Evolutionary conservation across 1,140 invertebrate species (phyloP).

Genomic region (Drosophila ohnishii): DNA sequence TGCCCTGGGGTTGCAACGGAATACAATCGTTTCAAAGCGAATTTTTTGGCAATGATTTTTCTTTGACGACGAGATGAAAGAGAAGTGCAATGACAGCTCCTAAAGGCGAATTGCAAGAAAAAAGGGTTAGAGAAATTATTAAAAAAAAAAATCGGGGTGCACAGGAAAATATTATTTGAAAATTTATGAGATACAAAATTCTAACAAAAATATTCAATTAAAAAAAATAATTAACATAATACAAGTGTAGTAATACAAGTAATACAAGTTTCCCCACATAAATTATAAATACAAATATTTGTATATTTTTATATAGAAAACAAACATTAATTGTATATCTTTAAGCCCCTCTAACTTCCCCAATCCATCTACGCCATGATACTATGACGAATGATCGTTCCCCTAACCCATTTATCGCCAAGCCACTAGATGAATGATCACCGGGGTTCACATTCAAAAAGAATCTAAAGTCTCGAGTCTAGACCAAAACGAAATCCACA

Average conservation of each 20-base stretch:
- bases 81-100: slow-evolving; percentile 41
- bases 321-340: neutral
- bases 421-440: slow-evolving; percentile 59
- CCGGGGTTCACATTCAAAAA: slow-evolving; percentile 38
- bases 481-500: slow-evolving; percentile 43
- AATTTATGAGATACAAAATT: neutral
- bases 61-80: slow-evolving; percentile 60
- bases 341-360: neutral
- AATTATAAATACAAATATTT: too few species aligned
- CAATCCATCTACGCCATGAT: slow-evolving; percentile 5
- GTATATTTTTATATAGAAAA: neutral
- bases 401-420: slow-evolving; percentile 34
- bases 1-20: slow-evolving; percentile 52
- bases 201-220: too few species aligned
- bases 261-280: too few species aligned
- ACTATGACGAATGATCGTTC: slow-evolving; percentile 7
- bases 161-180: neutral
- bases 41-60: slow-evolving; percentile 70
- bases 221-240: too few species aligned
- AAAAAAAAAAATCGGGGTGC: neutral
- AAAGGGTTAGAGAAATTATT: slow-evolving; percentile 22
- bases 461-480: slow-evolving; percentile 45
- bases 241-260: too few species aligned
- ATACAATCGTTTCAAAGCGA: slow-evolving; percentile 63
- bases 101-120: slow-evolving; percentile 48